Percentiles rank a stretch among this genome's conserved stretches.
Evolutionary conservation across 2,888 invertebrate genomes (phyloP).

Genomic region (Tenthredo mesomela): DNA sequence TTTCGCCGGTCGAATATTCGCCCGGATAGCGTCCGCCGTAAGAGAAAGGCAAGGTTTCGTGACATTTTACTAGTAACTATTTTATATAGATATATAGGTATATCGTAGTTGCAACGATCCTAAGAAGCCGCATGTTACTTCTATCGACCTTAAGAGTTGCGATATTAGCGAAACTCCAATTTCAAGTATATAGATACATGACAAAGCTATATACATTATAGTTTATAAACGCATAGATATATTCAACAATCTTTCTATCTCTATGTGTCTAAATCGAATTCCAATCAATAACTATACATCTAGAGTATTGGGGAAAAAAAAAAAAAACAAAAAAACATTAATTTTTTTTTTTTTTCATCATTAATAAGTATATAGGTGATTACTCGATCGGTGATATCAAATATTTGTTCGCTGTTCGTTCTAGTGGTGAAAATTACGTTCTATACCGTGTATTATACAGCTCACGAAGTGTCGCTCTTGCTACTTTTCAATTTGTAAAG

Average conservation of each 20-base stretch:
- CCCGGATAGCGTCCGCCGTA: constrained; percentile 42
- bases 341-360: background rate
- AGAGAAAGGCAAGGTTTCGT: constrained; percentile 52
- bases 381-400: background rate
- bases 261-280: no score
- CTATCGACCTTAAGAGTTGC: constrained; percentile 36
- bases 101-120: background rate
- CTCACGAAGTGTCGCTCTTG: constrained; percentile 44
- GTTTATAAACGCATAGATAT: background rate
- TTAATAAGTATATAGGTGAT: background rate
- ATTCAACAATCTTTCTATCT: no score
- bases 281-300: no score
- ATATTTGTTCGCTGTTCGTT: constrained; percentile 28
- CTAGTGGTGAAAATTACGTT: constrained; percentile 35
- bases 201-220: background rate
- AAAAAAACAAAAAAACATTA: no score
- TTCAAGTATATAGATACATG: background rate
- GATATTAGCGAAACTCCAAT: constrained; percentile 16
- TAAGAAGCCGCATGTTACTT: background rate
- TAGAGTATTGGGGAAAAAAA: background rate
- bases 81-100: constrained; percentile 16
- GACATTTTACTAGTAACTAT: constrained; percentile 51
- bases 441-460: constrained; percentile 12
- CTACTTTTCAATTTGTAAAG: constrained; percentile 51
- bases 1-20: constrained; percentile 50